Conservation (phyloP, 1,140 invertebrate genomes). For the Drosophila orena region DNA sequence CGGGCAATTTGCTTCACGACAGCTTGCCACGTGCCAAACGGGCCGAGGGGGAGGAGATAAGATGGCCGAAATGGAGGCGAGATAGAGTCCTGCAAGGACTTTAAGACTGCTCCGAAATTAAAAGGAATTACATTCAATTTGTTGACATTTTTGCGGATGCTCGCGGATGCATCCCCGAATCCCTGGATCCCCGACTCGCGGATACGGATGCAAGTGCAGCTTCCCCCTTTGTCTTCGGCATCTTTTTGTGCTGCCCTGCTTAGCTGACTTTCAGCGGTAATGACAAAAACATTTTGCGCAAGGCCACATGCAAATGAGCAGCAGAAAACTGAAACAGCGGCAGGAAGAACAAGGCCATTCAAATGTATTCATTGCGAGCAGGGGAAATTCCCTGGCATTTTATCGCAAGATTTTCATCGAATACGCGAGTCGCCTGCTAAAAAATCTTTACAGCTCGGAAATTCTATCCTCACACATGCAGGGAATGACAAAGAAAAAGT, state of each 20-base stretch:
- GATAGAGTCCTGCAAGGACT: constrained; percentile 54
- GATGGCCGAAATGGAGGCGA: constrained; percentile 15
- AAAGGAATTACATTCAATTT: constrained; percentile 81
- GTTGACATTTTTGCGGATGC: constrained; percentile 62
- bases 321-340: constrained; percentile 39
- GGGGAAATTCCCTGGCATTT: constrained; percentile 48
- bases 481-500: constrained; percentile 35
- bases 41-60: constrained; percentile 8
- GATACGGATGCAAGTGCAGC: constrained; percentile 27
- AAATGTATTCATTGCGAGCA: constrained; percentile 43
- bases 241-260: constrained; percentile 20
- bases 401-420: constrained; percentile 75
- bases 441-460: constrained; percentile 27
- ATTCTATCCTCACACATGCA: constrained; percentile 27
- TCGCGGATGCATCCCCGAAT: constrained; percentile 17
- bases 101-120: constrained; percentile 61
- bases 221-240: constrained; percentile 29
- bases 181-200: constrained; percentile 32
- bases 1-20: constrained; percentile 74
- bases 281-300: constrained; percentile 75
- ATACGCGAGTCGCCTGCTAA: constrained; percentile 61
- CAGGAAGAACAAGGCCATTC: constrained; percentile 35
- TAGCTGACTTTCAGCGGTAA: constrained; percentile 60
- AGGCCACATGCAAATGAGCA: constrained; percentile 74
- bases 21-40: constrained; percentile 64